Base-by-base conservation (phyloP, 92 coral and sea anemone species). In the Zoanthus gigantus region DNA sequence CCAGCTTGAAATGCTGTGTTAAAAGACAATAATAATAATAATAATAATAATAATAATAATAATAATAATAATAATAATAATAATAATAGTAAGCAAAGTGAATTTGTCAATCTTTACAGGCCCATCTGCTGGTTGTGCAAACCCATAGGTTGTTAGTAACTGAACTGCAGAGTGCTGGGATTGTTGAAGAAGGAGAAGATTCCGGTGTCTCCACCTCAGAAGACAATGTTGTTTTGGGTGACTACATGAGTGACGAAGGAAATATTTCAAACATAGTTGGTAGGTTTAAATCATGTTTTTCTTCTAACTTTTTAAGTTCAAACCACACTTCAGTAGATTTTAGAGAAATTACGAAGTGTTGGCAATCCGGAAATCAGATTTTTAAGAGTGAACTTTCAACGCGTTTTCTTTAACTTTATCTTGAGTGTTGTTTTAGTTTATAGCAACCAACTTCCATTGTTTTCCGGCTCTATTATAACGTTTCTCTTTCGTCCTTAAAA, bases 111-210 rank as follows among this genome's bases (percentile, higher is more conserved):
- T 18, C 11, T 9, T 17, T 52, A 9, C 72, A 95, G 98, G 96
- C 90, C 42, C 94, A 95, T 77, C 37, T 90, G 42, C 54, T 89
- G 42, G 92, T 89, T 30, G 89, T 95, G 18, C 90, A 83, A 32
- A 85, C 91, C 11, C 98, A 95, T 57, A 92, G 91, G 71, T 48
- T 95, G 63, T 84, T 95, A 28, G 76, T 93, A 4, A 82, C 82
- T 29, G 83, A 75, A 67, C 82, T 81, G 61, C 63, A 46, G 47
- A 81, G 71, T n/a, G 74, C 74, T 47, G 7, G 13, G 3, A 74
- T 93, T 23, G 7, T 73, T 65, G 79, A 86, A 71, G 85, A 84
- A 9, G 81, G 67, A 29, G 77, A 54, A 46, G 31, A 72, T 50
- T 47, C 66, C 6, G 29, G 69, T 1, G 32, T 1, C 46, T 30